Conservation (phyloP, 53 echinoderm and acorn worm species). For the Echinarachnius parma region DNA sequence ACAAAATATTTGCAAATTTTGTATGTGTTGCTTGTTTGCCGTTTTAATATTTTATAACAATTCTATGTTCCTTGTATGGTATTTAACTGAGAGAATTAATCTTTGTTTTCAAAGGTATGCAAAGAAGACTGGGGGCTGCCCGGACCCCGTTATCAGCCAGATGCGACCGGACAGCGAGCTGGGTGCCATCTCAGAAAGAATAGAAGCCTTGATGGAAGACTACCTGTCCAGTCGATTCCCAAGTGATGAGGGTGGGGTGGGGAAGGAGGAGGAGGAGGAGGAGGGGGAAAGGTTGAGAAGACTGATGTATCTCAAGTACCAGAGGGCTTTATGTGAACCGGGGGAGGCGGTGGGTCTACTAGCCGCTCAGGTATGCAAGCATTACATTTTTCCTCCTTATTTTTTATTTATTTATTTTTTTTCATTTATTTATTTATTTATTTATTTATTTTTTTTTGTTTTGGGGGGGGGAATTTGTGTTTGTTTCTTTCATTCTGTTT, state of each 20-base stretch:
- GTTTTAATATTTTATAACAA: too few relatives aligned
- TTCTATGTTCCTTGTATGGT: too few relatives aligned
- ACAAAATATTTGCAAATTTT: too few relatives aligned
- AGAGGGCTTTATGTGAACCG: conserved; percentile 81
- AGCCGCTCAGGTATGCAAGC: conserved; percentile 92
- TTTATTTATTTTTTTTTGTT: too few relatives aligned
- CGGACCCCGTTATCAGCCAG: conserved; percentile 79
- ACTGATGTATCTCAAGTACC: conserved; percentile 79
- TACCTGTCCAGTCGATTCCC: conserved; percentile 55
- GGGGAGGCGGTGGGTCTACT: conserved; percentile 94
- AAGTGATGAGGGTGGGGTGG: conserved; percentile 6
- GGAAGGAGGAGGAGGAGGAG: conserved; percentile 8
- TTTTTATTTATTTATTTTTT: too few relatives aligned
- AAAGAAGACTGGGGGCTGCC: conserved; percentile 66
- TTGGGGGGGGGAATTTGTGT: too few relatives aligned
- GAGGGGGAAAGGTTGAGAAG: conserved; percentile 27
- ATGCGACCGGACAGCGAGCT: conserved; percentile 77
- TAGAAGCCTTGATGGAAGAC: conserved; percentile 61
- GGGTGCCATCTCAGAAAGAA: conserved; percentile 84
- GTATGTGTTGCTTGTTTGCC: too few relatives aligned
- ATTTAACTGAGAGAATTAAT: too few relatives aligned
- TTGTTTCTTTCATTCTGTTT: too few relatives aligned
- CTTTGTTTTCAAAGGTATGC: conserved; percentile 63
- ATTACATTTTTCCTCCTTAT: too few relatives aligned
- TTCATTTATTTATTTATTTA: too few relatives aligned